Percentiles rank a stretch among this genome's conserved stretches.
phyloP scores from a whole-genome alignment of 2,797 vertebrate genomes.

The Pogoniulus pusillus region DNA sequence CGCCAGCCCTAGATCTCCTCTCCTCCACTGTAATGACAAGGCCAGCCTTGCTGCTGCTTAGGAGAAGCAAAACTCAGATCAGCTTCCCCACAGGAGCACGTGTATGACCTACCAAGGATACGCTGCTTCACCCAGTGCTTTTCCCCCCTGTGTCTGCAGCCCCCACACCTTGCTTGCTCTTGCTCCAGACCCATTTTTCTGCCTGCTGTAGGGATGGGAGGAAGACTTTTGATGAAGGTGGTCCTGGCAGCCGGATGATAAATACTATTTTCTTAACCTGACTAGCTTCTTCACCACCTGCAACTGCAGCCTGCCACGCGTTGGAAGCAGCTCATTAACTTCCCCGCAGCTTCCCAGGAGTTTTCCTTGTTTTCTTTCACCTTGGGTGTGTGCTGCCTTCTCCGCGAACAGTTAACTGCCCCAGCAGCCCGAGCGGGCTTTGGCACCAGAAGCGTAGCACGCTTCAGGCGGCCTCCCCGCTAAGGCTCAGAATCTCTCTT shows the following conservation, averaged over 20 bases:
- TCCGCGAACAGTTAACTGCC: slow-evolving; percentile 61
- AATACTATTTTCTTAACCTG: slow-evolving; percentile 83
- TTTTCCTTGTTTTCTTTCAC: slow-evolving; percentile 78
- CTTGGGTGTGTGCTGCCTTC: slow-evolving; percentile 77
- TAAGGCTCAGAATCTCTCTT: slow-evolving; percentile 86
- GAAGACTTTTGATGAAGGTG: slow-evolving; percentile 74
- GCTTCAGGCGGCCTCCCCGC: slow-evolving; percentile 78
- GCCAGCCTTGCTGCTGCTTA: neutral
- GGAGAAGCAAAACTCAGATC: neutral
- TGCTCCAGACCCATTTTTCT: slow-evolving; percentile 67
- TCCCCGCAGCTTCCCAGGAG: slow-evolving; percentile 76
- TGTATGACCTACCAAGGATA: slow-evolving; percentile 43
- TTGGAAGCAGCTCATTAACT: slow-evolving; percentile 81
- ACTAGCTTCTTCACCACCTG: slow-evolving; percentile 79
- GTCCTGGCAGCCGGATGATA: slow-evolving; percentile 78
- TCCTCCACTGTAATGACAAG: neutral
- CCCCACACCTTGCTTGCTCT: neutral
- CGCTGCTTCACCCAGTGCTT: neutral
- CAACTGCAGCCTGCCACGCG: slow-evolving; percentile 72
- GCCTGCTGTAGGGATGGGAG: slow-evolving; percentile 48
- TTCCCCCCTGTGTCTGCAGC: neutral
- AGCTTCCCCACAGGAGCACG: neutral
- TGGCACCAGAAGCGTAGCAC: slow-evolving; percentile 66
- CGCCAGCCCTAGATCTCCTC: neutral
- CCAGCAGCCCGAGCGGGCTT: slow-evolving; percentile 61